A percentile compares a stretch with the other conserved stretches of the same genome.
Conservation (phyloP, 2,797 vertebrate species). For the Myotis myotis region DNA sequence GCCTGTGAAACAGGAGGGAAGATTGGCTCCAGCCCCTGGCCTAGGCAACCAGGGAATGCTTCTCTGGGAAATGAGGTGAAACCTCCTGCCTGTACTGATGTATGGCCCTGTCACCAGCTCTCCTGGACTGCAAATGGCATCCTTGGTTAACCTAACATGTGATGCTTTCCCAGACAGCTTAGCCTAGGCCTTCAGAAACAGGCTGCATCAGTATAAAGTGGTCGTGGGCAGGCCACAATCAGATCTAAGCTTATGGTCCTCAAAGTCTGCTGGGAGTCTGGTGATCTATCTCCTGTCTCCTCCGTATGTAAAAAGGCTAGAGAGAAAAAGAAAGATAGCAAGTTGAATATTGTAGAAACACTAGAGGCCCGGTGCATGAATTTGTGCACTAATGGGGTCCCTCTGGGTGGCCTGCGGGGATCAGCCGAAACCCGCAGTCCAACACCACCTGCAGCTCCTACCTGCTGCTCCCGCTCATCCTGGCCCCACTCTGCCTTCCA, state of each 20-base stretch:
- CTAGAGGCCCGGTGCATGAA: too few species aligned
- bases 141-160: background rate
- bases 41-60: slow-evolving; percentile 4
- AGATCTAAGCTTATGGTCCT: background rate
- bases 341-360: slow-evolving; percentile 13
- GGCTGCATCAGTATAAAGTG: background rate
- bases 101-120: background rate
- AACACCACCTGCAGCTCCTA: too few species aligned
- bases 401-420: too few species aligned
- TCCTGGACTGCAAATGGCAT: background rate
- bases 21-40: background rate
- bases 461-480: too few species aligned
- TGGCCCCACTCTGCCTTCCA: too few species aligned
- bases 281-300: background rate
- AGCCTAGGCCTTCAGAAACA: slow-evolving; percentile 41
- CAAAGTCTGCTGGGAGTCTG: background rate
- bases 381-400: too few species aligned
- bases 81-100: background rate
- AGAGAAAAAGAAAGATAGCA: background rate
- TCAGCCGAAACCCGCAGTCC: too few species aligned
- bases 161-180: background rate
- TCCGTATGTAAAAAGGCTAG: slow-evolving; percentile 32
- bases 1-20: background rate
- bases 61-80: slow-evolving; percentile 50
- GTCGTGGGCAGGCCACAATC: background rate